Evolutionary conservation across 1,140 invertebrate genomes (phyloP), one percentile per base, ranked within the genome.

Genomic region (Bathynomus jamesi): DNA sequence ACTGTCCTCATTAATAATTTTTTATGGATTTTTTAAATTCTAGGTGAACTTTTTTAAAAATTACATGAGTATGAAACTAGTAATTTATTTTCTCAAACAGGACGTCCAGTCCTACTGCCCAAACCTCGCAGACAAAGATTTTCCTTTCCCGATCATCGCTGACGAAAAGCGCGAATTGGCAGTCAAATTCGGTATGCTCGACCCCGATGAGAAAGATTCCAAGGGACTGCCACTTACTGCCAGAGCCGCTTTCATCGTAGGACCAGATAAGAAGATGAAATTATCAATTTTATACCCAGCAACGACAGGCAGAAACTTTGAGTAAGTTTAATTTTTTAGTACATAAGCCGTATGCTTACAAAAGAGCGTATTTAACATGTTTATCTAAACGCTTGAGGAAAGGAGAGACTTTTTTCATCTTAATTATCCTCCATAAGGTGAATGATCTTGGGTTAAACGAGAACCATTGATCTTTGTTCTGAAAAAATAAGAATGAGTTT

Each of bases 291-390:
- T 92, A 46, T 97, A 97, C 84, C 94, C 94, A 40, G 89, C 91
- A 21, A 94, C 92, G 17, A 94, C 91, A 61, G 94, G 94, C 40
- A 87, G 94, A 73, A 96, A 95, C 82, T 93, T 96, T 78, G 88
- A 92, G 93, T 95, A 83, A 88, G 89, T 40, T 40, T 7, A 40
- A 40, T 40, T 40, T 40, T 40, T 40, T 40, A 40, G 17, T 40
- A 8, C 61, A 3, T 4, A 8, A 4, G 61, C 28, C 25, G 61
- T 28, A 4, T 8, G 30, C 27, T 65, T 69, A 3, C 25, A 3
- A 28, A 4, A 25, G 61, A 28, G 8, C 61, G 28, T 3, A 27
- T 28, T 3, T 10, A 28, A 28, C 3, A 13, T 63, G 61, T 63
- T 4, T n/a, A n/a, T n/a, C n/a, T n/a, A n/a, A n/a, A n/a, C n/a